Evolutionary conservation across 53 echinoderm and acorn worm species (phyloP), one percentile per base, ranked within the genome.

Genomic region (Crossaster papposus): DNA sequence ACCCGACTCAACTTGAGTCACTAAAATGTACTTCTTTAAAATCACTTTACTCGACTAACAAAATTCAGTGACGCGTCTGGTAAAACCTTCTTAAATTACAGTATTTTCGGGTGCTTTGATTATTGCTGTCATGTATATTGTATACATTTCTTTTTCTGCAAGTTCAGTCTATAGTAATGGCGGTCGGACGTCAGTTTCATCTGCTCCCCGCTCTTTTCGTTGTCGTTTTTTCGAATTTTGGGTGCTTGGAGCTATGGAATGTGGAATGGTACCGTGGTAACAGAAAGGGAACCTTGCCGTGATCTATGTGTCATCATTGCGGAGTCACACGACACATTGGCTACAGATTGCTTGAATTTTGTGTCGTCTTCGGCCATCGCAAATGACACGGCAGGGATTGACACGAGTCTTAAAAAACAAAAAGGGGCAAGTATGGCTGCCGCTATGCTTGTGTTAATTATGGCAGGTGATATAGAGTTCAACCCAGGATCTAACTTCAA

Each of bases 271-370:
- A 15, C 4, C 11, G 62, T 5, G 14, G 2, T 15, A n/a, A n/a
- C n/a, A n/a, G n/a, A n/a, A n/a, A n/a, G n/a, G 62, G 62, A 62
- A 62, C 62, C 62, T 22, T 62, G 62, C 62, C 62, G 62, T 62
- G 62, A 62, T 9, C 62, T 15, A 62, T 62, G 62, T 62, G 22
- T 62, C 4, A 62, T 62, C 11, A 62, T 62, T 62, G 62, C 14
- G 22, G 62, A 62, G 14, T 62, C 22, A 15, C 62, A 62, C 22
- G 62, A 62, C 62, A 62, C 62, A 3, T 62, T 62, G 2, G 11
- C 17, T 62, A 15, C 11, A 9, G 62, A 62, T 62, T 62, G 62
- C 22, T 22, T 4, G 62, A 15, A 62, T 62, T 62, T 62, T 62
- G 11, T 62, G 62, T 62, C 62, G 14, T 62, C 62, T 22, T 62